Evolutionary conservation across 2,797 vertebrate species (phyloP), one percentile per base, ranked within the genome.

Genomic region (Gephyroberyx darwinii): DNA sequence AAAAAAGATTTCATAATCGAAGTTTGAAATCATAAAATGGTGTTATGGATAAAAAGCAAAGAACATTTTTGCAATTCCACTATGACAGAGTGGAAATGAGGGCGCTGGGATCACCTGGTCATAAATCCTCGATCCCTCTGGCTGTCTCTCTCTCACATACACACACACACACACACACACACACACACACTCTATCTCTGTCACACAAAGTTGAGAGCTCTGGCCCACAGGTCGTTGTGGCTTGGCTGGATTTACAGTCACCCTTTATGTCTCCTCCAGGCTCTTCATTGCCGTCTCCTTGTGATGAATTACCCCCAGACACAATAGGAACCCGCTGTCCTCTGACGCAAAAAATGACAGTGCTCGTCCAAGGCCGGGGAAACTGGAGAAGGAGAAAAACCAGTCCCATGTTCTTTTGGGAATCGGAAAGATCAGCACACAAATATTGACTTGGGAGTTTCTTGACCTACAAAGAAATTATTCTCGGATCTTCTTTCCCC

Each of bases 191-290:
- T 13, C 39, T 12, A 41, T 12, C 39, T 41, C 13, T 9, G 13
- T 50, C 37, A 17, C 31, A 61, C 33, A 16, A 63, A 9, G 10
- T 41, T 5, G 39, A 71, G 6, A 65, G 69, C 68, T 63, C 54
- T 43, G 45, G 66, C 43, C 50, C 30, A 41, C 58, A 63, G 70
- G 61, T 66, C n/a, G 2, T 53, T 61, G 63, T 33, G 13, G 70
- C 70, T 64, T 4, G 45, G 69, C 58, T 65, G 68, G 82, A 87
- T 83, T 88, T 88, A 82, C 62, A 71, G 55, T 66, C 55, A 1
- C 22, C 56, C 41, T 51, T 54, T 35, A 8, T 9, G 17, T 54
- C 74, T 33, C 60, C 51, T 71, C 48, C 65, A 43, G 77, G 50
- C 57, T 75, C 84, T 83, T 86, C 64, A 84, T 74, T 76, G 64